Evolutionary conservation across 64 coral and sea anemone species (phyloP).

Genomic region (Anthopleura sola): DNA sequence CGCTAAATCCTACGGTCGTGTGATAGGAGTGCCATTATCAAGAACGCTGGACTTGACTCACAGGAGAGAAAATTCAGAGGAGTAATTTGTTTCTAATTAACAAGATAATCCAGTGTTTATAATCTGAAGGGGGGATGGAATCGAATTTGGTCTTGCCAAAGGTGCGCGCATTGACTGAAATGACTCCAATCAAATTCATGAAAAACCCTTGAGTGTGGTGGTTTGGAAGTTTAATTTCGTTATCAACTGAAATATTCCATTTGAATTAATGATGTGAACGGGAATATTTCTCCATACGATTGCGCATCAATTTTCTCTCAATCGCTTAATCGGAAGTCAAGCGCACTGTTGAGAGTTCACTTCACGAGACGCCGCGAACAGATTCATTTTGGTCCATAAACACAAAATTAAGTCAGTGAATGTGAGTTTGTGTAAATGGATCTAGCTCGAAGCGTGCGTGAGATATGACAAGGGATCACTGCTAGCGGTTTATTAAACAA

Average conservation of each 20-base stretch:
- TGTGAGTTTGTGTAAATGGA: background rate
- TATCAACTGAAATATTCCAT: background rate
- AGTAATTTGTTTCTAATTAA: background rate
- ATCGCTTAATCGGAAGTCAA: background rate
- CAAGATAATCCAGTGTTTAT: background rate
- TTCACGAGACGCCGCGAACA: background rate
- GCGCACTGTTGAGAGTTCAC: background rate
- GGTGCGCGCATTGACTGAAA: background rate
- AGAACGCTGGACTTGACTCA: background rate
- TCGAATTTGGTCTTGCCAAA: no score
- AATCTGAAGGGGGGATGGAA: background rate
- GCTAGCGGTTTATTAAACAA: conserved; percentile 7
- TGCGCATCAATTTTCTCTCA: background rate
- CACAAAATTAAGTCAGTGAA: background rate
- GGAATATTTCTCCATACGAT: background rate
- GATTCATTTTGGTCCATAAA: background rate
- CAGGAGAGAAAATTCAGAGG: background rate
- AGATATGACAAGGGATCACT: background rate
- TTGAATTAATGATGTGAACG: background rate
- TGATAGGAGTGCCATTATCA: background rate
- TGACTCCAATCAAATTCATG: background rate
- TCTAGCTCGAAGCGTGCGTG: background rate
- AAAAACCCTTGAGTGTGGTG: background rate
- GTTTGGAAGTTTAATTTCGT: background rate
- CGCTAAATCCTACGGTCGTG: background rate